A percentile compares a stretch with the other conserved stretches of the same genome.
These are phyloP conservation scores for Andrena praecox DNA, from an alignment of 2,888 invertebrate species.

Conservation along the genomic window DNA sequence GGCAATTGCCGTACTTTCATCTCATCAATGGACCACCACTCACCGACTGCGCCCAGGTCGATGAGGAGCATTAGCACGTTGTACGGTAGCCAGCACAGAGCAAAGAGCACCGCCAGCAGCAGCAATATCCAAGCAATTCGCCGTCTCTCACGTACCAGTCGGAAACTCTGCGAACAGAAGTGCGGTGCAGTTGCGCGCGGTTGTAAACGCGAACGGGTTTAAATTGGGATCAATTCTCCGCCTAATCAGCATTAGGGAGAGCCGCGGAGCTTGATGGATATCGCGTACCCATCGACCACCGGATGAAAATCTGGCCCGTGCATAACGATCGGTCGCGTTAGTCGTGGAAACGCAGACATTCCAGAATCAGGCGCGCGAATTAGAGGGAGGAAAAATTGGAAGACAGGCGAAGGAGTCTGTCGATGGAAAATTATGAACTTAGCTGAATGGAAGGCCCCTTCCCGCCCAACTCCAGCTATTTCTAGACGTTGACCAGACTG, in stretches of 20 bases:
- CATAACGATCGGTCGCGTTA: too few relatives aligned
- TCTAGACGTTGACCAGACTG: slow-evolving; percentile 8
- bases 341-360: too few relatives aligned
- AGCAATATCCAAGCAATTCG: slow-evolving; percentile 91
- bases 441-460: background rate
- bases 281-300: background rate
- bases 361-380: background rate
- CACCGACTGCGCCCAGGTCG: slow-evolving; percentile 86
- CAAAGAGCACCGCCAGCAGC: slow-evolving; percentile 90
- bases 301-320: background rate
- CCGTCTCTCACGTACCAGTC: slow-evolving; percentile 89
- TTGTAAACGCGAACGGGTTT: slow-evolving; percentile 24
- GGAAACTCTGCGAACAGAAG: slow-evolving; percentile 85
- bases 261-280: background rate
- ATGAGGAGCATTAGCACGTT: slow-evolving; percentile 89
- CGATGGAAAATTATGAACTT: slow-evolving; percentile 13
- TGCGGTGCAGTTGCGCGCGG: background rate
- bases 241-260: slow-evolving; percentile 18
- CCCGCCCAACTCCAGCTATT: slow-evolving; percentile 33
- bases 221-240: slow-evolving; percentile 23
- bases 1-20: background rate
- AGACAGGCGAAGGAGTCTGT: background rate
- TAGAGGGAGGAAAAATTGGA: background rate
- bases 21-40: slow-evolving; percentile 53
- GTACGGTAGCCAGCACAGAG: slow-evolving; percentile 92